A percentile compares a stretch with the other conserved stretches of the same genome.
phyloP scores from a whole-genome alignment of 2,113 vertebrate genomes.

The Pterophyllum scalare region DNA sequence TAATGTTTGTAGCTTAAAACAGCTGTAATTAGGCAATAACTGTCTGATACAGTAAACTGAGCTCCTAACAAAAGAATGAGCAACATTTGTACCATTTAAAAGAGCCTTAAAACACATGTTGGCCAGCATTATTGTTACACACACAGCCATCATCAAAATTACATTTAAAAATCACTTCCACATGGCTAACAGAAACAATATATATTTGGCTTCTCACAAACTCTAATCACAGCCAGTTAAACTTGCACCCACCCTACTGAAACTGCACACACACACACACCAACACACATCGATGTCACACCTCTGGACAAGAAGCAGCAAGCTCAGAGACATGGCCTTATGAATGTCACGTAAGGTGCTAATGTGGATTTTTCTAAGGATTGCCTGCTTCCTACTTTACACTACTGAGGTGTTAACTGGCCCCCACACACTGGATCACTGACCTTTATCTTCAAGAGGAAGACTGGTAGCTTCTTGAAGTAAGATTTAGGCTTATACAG shows the following conservation, averaged over 20 bases:
- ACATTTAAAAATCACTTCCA: conserved; percentile 42
- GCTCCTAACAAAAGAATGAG: conserved; percentile 11
- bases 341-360: conserved; percentile 46
- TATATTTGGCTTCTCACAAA: conserved; percentile 63
- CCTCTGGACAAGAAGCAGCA: conserved; percentile 64
- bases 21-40: conserved; percentile 20
- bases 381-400: conserved; percentile 23
- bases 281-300: conserved; percentile 37
- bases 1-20: conserved; percentile 22
- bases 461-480: not conserved
- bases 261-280: conserved; percentile 31
- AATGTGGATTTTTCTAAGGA: conserved; percentile 57
- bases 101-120: conserved; percentile 36
- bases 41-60: conserved; percentile 19
- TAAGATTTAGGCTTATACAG: not conserved
- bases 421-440: conserved; percentile 34
- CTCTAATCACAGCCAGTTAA: conserved; percentile 65
- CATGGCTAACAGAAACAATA: conserved; percentile 58
- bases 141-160: conserved; percentile 28
- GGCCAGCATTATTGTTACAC: conserved; percentile 3
- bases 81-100: conserved; percentile 13
- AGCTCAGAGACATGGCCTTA: conserved; percentile 49
- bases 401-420: conserved; percentile 52
- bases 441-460: conserved; percentile 2
- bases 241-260: conserved; percentile 11